A percentile compares a stretch with the other conserved stretches of the same genome.
phyloP scores from a whole-genome alignment of 2,113 vertebrate species.

The Caranx ignobilis region DNA sequence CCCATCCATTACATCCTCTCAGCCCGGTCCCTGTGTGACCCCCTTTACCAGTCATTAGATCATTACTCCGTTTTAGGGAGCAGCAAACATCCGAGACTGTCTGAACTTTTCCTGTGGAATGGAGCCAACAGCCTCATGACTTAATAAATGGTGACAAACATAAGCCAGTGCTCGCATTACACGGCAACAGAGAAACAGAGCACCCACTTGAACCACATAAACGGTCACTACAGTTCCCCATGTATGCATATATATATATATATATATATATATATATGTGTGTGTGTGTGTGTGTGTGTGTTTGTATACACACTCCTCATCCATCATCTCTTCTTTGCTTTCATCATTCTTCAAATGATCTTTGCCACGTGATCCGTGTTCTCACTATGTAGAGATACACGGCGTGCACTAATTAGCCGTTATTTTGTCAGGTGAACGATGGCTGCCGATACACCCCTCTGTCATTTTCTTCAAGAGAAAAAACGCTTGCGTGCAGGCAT shows the following conservation, averaged over 20 bases:
- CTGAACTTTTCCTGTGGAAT: conserved; percentile 60
- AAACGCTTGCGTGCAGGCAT: conserved; percentile 55
- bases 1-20: conserved; percentile 57
- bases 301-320: not conserved
- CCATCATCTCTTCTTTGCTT: conserved; percentile 42
- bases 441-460: conserved; percentile 49
- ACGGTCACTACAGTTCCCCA: conserved; percentile 24
- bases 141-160: conserved; percentile 75
- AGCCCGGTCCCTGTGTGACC: conserved; percentile 24
- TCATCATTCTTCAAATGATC: conserved; percentile 45
- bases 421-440: conserved; percentile 63
- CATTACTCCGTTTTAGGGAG: conserved; percentile 47
- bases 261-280: no score
- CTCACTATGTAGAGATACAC: conserved; percentile 14
- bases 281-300: no score
- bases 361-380: conserved; percentile 30
- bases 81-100: conserved; percentile 54
- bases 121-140: conserved; percentile 60
- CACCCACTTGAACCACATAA: conserved; percentile 44
- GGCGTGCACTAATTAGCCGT: conserved; percentile 54
- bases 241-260: not conserved
- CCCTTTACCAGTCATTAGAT: conserved; percentile 52
- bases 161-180: conserved; percentile 46
- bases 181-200: conserved; percentile 21
- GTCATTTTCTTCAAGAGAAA: conserved; percentile 62